phyloP scores from a whole-genome alignment of 2,113 vertebrate species.

The Argyrosomus japonicus region DNA sequence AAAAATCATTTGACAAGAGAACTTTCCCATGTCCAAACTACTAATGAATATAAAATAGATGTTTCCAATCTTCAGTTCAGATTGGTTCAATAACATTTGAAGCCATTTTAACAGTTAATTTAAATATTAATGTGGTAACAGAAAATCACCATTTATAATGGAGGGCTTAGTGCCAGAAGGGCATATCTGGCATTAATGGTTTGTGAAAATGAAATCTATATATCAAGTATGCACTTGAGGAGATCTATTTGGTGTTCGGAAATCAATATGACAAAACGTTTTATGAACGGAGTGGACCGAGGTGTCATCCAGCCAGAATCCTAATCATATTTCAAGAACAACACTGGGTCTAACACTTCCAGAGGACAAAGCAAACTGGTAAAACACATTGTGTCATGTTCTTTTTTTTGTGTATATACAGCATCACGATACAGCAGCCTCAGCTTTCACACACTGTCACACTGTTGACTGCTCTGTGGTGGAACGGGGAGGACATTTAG shows the following conservation, averaged over 20 bases:
- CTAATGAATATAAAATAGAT: constrained; percentile 66
- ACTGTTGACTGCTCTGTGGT: neutral
- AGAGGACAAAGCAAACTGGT: constrained; percentile 16
- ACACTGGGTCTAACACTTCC: neutral
- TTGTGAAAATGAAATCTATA: constrained; percentile 62
- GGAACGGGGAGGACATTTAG: constrained; percentile 14
- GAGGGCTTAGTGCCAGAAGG: constrained; percentile 43
- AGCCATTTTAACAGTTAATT: constrained; percentile 62
- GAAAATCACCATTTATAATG: constrained; percentile 58
- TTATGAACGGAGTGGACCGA: constrained; percentile 2
- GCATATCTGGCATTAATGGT: constrained; percentile 36
- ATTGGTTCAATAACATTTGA: constrained; percentile 62
- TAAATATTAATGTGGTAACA: constrained; percentile 68
- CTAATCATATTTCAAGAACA: constrained; percentile 11
- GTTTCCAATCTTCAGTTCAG: constrained; percentile 54
- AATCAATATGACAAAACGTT: constrained; percentile 1
- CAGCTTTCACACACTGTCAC: constrained; percentile 43
- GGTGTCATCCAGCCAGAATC: neutral
- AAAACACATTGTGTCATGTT: constrained; percentile 34
- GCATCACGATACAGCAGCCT: constrained; percentile 3
- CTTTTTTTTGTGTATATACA: constrained; percentile 6
- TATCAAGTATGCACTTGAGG: constrained; percentile 37
- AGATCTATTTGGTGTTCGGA: constrained; percentile 10
- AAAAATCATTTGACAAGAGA: constrained; percentile 53
- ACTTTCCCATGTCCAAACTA: constrained; percentile 22